A percentile compares a stretch with the other conserved stretches of the same genome.
Evolutionary conservation across 2,888 invertebrate genomes (phyloP).

Genomic region (Caenorhabditis sp.): DNA sequence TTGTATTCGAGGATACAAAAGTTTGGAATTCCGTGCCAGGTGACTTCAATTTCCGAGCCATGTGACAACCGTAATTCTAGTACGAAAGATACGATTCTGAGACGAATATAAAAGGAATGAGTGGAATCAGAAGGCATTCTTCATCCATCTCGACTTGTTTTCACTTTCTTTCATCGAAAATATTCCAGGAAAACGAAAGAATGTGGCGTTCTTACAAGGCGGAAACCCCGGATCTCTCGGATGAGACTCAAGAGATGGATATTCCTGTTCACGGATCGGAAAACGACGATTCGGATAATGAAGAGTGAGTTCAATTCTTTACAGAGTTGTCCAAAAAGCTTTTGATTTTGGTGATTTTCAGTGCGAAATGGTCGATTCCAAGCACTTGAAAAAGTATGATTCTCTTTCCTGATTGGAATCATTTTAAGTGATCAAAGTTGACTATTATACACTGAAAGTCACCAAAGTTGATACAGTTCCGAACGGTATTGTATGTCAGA

Average conservation of each 20-base stretch:
- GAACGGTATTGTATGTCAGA: no score
- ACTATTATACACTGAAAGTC: no score
- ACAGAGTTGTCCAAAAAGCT: no score
- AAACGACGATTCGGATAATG: slow-evolving; percentile 25
- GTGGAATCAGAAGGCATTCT: slow-evolving; percentile 16
- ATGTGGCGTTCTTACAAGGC: slow-evolving; percentile 64
- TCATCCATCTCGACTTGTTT: not conserved
- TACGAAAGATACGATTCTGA: slow-evolving; percentile 29
- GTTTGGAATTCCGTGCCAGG: slow-evolving; percentile 24
- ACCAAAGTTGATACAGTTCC: no score
- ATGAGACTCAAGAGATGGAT: slow-evolving; percentile 31
- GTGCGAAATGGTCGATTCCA: no score
- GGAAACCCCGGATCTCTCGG: slow-evolving; percentile 54
- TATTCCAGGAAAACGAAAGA: slow-evolving; percentile 12
- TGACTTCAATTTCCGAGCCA: not conserved
- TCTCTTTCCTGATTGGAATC: no score
- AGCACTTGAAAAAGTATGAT: no score
- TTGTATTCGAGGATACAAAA: slow-evolving; percentile 13
- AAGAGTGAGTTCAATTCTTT: slow-evolving; percentile 27
- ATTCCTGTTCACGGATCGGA: slow-evolving; percentile 3
- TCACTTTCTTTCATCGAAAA: not conserved
- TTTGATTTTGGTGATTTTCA: no score
- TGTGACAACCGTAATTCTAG: slow-evolving; percentile 36
- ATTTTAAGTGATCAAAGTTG: no score
- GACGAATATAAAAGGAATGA: slow-evolving; percentile 36